Evolutionary conservation across 2,888 invertebrate species (phyloP).

Genomic region (Melikaiella ostensackeni): DNA sequence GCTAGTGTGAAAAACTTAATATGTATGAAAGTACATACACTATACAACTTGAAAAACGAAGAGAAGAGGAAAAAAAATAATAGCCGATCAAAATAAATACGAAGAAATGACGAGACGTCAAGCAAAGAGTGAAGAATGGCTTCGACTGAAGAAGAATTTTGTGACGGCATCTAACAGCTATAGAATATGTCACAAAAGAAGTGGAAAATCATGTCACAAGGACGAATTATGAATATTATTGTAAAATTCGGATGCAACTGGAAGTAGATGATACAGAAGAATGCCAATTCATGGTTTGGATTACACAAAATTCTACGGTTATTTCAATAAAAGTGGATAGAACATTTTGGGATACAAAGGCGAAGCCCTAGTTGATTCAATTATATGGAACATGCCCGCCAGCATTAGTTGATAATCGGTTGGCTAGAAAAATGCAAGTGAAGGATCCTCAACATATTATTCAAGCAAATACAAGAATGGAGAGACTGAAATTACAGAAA

Average conservation of each 20-base stretch:
- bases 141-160: neutral
- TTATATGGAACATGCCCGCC: slow-evolving; percentile 32
- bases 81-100: too few species aligned
- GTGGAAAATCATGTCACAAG: neutral
- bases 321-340: slow-evolving; percentile 24
- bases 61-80: too few species aligned
- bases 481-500: neutral
- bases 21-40: neutral
- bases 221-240: slow-evolving; percentile 43
- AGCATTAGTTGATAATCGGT: slow-evolving; percentile 6
- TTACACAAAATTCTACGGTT: slow-evolving; percentile 1
- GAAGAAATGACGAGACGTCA: too few species aligned
- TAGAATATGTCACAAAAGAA: neutral
- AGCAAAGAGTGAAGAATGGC: neutral
- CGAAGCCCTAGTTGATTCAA: neutral
- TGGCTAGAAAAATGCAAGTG: slow-evolving; percentile 47
- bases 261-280: slow-evolving; percentile 33
- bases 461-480: neutral
- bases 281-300: slow-evolving; percentile 39
- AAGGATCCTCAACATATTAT: slow-evolving; percentile 1
- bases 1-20: neutral
- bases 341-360: slow-evolving; percentile 38
- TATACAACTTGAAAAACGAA: too few species aligned
- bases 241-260: slow-evolving; percentile 49
- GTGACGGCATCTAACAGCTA: neutral